Base-by-base conservation (phyloP, 2,797 vertebrate species). In the Leptoclinus maculatus region DNA sequence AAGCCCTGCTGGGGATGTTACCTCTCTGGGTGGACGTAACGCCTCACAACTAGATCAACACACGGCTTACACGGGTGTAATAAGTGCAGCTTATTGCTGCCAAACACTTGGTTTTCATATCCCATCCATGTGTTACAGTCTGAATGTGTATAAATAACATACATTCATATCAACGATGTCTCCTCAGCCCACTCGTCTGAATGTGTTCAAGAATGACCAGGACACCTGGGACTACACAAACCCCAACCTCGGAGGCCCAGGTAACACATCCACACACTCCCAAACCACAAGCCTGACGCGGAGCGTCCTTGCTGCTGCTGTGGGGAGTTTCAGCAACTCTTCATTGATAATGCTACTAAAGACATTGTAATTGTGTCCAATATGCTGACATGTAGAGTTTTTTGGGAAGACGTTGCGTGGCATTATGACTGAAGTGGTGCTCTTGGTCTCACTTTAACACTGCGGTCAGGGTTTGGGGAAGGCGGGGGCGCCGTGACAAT, bases 211-310 rank as follows among this genome's bases (percentile, higher is more conserved):
- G 96, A 99, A 99, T 0, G 98, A 99, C 91, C 97, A 98, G 83
- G 98, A 99, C 90, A 99, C 98, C 17, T 99, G 98, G 97, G 98
- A 99, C 84, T 99, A 99, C 94, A 98, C 97, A 41, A 99, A 99
- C 90, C 97, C 98, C 66, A 97, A 96, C 49, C 95, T 98, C 80
- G 97, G 97, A 76, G 96, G 97, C 69, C 96, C 97, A 98, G 97
- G 98, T 99, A 98, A 96, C 79, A 74, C 81, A 76, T 82, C 16
- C 38, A 69, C 43, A 66, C 45, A 2, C 4, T 7, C 4, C 5
- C 6, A 41, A 16, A 76, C 7, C 17, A 41, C 3, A 49, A 19
- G 43, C 51, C 70, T 67, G 80, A 75, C 51, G 66, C 80, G 70
- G 73, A 86, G 79, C 83, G 85, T 64, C 83, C 74, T 88, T 85